These are phyloP conservation scores for Hapalemur alaotrensis DNA, from an alignment of 2,797 vertebrate genomes.

Conservation along the genomic window DNA sequence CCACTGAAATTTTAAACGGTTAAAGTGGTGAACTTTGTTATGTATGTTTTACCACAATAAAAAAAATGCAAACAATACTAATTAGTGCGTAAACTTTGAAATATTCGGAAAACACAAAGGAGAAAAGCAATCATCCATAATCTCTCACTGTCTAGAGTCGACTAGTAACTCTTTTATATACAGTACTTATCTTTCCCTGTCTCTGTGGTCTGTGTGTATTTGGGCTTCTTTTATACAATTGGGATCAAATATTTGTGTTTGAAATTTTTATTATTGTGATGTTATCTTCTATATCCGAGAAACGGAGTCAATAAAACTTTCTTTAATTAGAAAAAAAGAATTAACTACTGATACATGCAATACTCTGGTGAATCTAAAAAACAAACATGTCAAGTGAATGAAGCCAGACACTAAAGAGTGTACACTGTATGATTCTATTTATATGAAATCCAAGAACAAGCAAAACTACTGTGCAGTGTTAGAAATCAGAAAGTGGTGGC, in stretches of 20 bases:
- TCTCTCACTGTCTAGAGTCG: constrained; percentile 1
- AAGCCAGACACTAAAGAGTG: background rate
- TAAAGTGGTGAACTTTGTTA: background rate
- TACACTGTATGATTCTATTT: background rate
- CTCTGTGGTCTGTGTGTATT: background rate
- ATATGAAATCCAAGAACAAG: background rate
- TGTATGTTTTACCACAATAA: background rate
- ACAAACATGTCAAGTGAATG: background rate
- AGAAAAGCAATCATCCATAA: background rate
- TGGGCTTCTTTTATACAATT: background rate
- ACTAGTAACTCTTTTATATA: background rate
- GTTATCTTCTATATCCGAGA: background rate
- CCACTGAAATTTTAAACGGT: background rate
- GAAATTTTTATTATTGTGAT: constrained; percentile 23
- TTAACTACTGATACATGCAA: background rate
- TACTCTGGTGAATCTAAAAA: background rate
- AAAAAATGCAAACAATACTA: background rate
- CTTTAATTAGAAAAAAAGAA: background rate
- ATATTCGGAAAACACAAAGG: background rate
- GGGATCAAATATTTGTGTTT: background rate
- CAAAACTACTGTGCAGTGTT: background rate
- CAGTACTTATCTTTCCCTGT: constrained; percentile 1
- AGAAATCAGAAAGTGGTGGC: background rate
- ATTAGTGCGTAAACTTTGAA: background rate
- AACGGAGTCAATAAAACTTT: background rate